These are phyloP conservation scores for Calameuta idolon DNA, from an alignment of 2,888 invertebrate genomes.

Conservation along the genomic window DNA sequence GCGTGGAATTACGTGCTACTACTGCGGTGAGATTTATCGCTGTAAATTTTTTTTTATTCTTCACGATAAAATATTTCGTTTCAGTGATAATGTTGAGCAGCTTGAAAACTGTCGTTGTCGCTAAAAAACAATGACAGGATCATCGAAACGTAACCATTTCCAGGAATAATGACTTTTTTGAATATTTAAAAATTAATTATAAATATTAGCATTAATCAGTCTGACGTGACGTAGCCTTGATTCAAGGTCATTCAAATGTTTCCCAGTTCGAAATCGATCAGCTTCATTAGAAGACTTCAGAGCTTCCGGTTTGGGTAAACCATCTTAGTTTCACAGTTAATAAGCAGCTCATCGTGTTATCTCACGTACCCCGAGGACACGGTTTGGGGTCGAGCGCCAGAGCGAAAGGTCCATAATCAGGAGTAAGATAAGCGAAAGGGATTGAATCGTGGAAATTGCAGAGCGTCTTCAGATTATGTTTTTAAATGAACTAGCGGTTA, in stretches of 20 bases:
- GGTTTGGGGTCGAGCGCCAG: background rate
- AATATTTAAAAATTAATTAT: background rate
- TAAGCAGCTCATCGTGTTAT: slow-evolving; percentile 48
- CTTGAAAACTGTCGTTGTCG: background rate
- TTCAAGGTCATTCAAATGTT: background rate
- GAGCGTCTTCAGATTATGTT: background rate
- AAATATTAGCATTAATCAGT: background rate
- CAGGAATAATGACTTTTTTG: background rate
- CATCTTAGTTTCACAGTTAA: slow-evolving; percentile 34
- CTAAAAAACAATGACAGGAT: background rate
- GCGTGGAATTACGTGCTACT: background rate
- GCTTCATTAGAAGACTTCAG: background rate
- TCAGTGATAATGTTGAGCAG: background rate
- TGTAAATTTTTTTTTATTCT: too few relatives aligned
- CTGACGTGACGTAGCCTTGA: background rate
- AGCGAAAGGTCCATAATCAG: background rate
- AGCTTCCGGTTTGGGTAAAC: background rate
- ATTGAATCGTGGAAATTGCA: slow-evolving; percentile 1
- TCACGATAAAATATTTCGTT: background rate
- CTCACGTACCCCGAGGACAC: slow-evolving; percentile 4
- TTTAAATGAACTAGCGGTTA: background rate
- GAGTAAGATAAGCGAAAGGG: background rate
- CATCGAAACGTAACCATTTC: background rate
- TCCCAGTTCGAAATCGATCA: background rate
- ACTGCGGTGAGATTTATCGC: background rate